These are phyloP conservation scores for Thymelicus sylvestris DNA, from an alignment of 2,888 invertebrate species.

Conservation along the genomic window DNA sequence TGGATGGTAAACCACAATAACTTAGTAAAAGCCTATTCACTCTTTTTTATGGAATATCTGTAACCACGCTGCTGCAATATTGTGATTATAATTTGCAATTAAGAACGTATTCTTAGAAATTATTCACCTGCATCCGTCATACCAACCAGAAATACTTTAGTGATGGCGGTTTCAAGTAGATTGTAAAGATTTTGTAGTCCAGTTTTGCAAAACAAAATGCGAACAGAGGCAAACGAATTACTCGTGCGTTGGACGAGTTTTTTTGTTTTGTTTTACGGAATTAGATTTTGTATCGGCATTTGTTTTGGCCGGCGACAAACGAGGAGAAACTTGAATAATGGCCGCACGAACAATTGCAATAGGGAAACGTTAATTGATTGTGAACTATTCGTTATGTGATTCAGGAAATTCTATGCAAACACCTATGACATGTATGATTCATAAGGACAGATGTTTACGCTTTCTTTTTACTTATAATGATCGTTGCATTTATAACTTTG, in stretches of 20 bases:
- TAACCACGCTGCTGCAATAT: too few relatives aligned
- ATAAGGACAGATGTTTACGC: too few relatives aligned
- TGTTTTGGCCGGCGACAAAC: constrained; percentile 24
- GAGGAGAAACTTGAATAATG: constrained; percentile 24
- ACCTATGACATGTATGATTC: neutral
- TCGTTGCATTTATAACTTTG: too few relatives aligned
- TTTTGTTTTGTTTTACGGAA: constrained; percentile 24
- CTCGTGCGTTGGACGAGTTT: neutral
- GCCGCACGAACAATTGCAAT: constrained; percentile 25
- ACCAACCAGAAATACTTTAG: neutral
- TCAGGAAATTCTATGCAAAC: neutral
- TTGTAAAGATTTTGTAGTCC: neutral
- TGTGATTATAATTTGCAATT: too few relatives aligned
- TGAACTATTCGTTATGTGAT: neutral
- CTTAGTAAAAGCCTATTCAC: too few relatives aligned
- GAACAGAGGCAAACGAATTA: constrained; percentile 2
- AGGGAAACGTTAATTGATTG: constrained; percentile 26
- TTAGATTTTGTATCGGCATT: constrained; percentile 24
- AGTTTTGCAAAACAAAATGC: neutral
- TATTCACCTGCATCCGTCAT: too few relatives aligned
- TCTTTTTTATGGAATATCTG: too few relatives aligned
- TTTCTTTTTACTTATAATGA: too few relatives aligned
- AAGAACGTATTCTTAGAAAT: too few relatives aligned
- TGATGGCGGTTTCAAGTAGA: neutral
- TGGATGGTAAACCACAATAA: too few relatives aligned